Base-by-base conservation (phyloP, 2,797 vertebrate genomes). In the Meda fulgida region DNA sequence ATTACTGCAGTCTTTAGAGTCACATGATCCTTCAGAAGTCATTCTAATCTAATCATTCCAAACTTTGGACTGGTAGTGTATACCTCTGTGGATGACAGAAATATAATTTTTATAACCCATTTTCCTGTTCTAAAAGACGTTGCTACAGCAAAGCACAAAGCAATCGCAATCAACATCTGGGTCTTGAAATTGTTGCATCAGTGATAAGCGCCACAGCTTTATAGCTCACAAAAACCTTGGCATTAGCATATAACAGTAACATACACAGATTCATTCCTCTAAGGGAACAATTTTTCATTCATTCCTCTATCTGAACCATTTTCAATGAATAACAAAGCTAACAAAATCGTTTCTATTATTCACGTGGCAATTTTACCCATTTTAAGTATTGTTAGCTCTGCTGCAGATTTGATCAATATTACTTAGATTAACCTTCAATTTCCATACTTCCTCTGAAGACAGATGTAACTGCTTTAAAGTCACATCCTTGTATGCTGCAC, bases 401-500 rank as follows among this genome's bases (percentile, higher is more conserved):
- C 40, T 26, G 73, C 40, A 40, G 58, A 79, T 60, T 77, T 85
- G 65, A 87, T 89, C 83, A 86, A 87, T 80, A 83, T 84, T 84
- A 63, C 53, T 82, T 86, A 85, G 83, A 78, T 60, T 78, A 84
- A 58, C 48, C 75, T 72, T 60, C 40, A 78, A 73, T 84, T 79
- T 84, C 77, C 70, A 86, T 86, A 78, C 77, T 58, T 89, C 79
- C 55, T 85, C 84, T 84, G 70, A 86, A 83, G 81, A 85, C 84
- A 87, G 84, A 70, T 79, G 77, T 80, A 81, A 87, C 71, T 78
- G 67, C 65, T 60, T 75, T 55, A 55, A 76, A 67, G 34, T 48
- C 48, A 58, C 65, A 71, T 92, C 90, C 91, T 87, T 90, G 90
- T 91, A 92, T 86, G 89, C 71, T 38, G 76, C 66, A 86, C 40